Conservation (phyloP, 2,888 invertebrate species). For the Drosophila prostipennis region DNA sequence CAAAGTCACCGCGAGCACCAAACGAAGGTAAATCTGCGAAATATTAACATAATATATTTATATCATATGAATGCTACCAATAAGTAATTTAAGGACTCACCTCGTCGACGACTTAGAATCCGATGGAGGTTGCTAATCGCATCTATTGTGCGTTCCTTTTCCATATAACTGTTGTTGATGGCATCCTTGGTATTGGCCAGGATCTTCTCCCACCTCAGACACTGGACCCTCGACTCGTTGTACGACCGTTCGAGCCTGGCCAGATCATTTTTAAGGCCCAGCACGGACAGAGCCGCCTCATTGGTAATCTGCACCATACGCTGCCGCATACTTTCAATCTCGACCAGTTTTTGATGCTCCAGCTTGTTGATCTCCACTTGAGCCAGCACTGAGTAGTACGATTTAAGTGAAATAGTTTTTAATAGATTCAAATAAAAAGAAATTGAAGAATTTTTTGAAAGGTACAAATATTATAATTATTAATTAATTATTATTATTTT, state of each 20-base stretch:
- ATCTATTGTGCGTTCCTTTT: constrained; percentile 74
- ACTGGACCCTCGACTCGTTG: constrained; percentile 70
- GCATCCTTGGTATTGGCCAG: constrained; percentile 75
- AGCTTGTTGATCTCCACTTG: constrained; percentile 81
- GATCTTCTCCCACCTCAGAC: constrained; percentile 82
- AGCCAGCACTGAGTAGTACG: constrained; percentile 77
- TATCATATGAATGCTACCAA: too few species aligned
- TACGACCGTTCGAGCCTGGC: constrained; percentile 80
- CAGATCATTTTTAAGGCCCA: constrained; percentile 83
- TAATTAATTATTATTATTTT: too few species aligned
- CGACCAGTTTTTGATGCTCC: constrained; percentile 73
- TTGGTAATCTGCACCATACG: constrained; percentile 82
- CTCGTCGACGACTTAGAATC: constrained; percentile 73
- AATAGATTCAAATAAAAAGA: too few species aligned
- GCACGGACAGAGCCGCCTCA: constrained; percentile 80
- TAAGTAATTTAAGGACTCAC: constrained; percentile 27
- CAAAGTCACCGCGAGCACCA: constrained; percentile 54
- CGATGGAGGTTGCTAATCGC: constrained; percentile 77
- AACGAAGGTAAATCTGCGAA: constrained; percentile 14
- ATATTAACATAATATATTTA: neutral
- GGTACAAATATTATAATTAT: too few species aligned
- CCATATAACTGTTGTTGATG: constrained; percentile 67
- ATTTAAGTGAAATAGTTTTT: neutral
- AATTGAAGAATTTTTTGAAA: too few species aligned
- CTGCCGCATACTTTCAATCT: constrained; percentile 82